Evolutionary conservation across 2,888 invertebrate genomes (phyloP).

Genomic region (Drosophila koepferae): DNA sequence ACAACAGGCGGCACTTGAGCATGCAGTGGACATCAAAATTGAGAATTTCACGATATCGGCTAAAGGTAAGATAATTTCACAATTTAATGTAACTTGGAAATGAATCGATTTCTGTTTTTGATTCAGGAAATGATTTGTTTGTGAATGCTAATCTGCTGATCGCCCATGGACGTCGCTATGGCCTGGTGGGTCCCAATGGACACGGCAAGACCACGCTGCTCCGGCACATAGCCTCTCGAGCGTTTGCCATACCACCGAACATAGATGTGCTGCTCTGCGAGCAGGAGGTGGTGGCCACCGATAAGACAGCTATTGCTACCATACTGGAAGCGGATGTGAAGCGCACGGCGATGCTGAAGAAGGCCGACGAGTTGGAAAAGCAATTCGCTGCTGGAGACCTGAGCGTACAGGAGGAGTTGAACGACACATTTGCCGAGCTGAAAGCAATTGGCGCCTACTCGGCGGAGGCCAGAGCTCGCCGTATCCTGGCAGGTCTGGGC

Average conservation of each 20-base stretch:
- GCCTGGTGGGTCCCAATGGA: conserved; percentile 99
- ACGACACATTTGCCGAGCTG: conserved; percentile 97
- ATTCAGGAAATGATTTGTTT: conserved; percentile 95
- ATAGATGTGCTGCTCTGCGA: conserved; percentile 98
- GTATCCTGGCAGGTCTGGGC: conserved; percentile 98
- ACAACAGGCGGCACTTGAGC: conserved; percentile 93
- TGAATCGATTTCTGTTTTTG: neutral
- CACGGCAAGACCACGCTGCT: conserved; percentile 99
- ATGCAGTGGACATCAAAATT: conserved; percentile 98
- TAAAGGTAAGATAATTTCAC: conserved; percentile 87
- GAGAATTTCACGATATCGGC: conserved; percentile 99
- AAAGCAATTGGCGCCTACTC: conserved; percentile 99
- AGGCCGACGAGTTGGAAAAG: conserved; percentile 93
- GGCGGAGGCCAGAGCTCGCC: conserved; percentile 97
- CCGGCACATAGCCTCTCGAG: conserved; percentile 95
- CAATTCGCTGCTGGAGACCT: conserved; percentile 90
- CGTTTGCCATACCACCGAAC: conserved; percentile 96
- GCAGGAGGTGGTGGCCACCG: conserved; percentile 98
- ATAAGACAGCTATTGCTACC: conserved; percentile 96
- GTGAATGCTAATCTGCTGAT: conserved; percentile 97
- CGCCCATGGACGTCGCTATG: conserved; percentile 97
- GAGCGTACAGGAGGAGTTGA: conserved; percentile 91
- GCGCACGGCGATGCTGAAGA: conserved; percentile 91
- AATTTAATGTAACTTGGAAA: neutral
- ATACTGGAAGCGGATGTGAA: conserved; percentile 97